Conservation (phyloP, 2,888 invertebrate species). For the Coecobrya sp. region DNA sequence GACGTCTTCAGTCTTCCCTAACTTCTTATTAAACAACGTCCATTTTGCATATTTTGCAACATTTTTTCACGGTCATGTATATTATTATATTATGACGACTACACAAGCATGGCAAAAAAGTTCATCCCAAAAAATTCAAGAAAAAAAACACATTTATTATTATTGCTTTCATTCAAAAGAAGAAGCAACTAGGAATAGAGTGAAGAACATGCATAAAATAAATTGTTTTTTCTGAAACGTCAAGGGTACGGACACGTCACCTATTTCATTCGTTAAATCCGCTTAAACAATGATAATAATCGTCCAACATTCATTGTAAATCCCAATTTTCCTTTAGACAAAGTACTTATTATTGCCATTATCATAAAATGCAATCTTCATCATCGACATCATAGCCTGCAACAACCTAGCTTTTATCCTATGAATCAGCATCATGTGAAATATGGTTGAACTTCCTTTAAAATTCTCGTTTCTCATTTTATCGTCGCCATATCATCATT, state of each 20-base stretch:
- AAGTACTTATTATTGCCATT: slow-evolving; percentile 39
- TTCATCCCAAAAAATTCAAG: too few species aligned
- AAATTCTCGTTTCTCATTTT: slow-evolving; percentile 46
- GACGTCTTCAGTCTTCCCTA: slow-evolving; percentile 45
- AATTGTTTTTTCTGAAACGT: slow-evolving; percentile 74
- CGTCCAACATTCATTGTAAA: slow-evolving; percentile 38
- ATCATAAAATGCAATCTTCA: slow-evolving; percentile 64
- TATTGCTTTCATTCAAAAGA: slow-evolving; percentile 38
- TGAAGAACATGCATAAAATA: slow-evolving; percentile 67
- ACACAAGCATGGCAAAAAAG: too few species aligned
- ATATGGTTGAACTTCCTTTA: slow-evolving; percentile 58
- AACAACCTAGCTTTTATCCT: background rate
- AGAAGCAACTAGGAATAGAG: slow-evolving; percentile 31
- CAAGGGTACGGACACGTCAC: slow-evolving; percentile 69
- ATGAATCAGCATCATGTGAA: slow-evolving; percentile 41
- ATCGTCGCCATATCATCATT: slow-evolving; percentile 49
- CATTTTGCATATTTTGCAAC: slow-evolving; percentile 60
- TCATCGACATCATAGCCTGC: slow-evolving; percentile 34
- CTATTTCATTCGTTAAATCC: slow-evolving; percentile 37
- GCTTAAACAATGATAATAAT: slow-evolving; percentile 44
- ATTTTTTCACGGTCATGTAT: slow-evolving; percentile 69
- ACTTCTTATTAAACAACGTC: slow-evolving; percentile 30
- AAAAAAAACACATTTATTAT: background rate
- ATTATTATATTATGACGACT: background rate
- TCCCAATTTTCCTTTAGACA: slow-evolving; percentile 39